These are phyloP conservation scores for Endotricha flammealis DNA, from an alignment of 2,888 invertebrate species.

Conservation along the genomic window DNA sequence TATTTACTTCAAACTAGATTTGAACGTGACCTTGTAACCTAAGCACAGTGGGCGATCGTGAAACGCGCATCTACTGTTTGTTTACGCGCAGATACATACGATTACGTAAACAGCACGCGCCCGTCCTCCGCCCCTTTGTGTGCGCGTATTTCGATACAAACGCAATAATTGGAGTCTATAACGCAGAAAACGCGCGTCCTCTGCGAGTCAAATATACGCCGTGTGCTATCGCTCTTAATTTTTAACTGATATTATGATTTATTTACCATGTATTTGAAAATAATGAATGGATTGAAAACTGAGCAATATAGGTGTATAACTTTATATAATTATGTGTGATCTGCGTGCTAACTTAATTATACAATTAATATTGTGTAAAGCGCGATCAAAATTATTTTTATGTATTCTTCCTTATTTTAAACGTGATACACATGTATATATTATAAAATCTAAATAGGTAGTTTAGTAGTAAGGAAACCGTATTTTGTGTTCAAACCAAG, in stretches of 20 bases:
- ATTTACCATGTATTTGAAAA: slow-evolving; percentile 9
- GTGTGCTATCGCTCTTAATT: slow-evolving; percentile 5
- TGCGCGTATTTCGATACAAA: too few species aligned
- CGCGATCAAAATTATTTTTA: slow-evolving; percentile 50
- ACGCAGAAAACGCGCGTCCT: too few species aligned
- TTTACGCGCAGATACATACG: too few species aligned
- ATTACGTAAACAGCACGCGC: too few species aligned
- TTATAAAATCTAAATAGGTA: slow-evolving; percentile 34
- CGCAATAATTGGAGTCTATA: too few species aligned
- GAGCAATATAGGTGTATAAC: slow-evolving; percentile 43
- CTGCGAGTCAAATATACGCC: too few species aligned
- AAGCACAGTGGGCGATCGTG: too few species aligned
- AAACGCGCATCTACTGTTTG: too few species aligned
- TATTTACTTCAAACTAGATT: too few species aligned
- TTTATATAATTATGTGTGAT: slow-evolving; percentile 40
- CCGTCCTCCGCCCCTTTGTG: too few species aligned
- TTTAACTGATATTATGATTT: slow-evolving; percentile 2
- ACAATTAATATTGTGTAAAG: slow-evolving; percentile 46
- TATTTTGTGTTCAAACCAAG: slow-evolving; percentile 57
- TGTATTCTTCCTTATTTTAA: slow-evolving; percentile 31
- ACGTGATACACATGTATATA: slow-evolving; percentile 40
- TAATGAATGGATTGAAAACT: slow-evolving; percentile 33
- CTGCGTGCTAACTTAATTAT: slow-evolving; percentile 36
- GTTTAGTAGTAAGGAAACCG: slow-evolving; percentile 50
- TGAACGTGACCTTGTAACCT: too few species aligned